phyloP scores from a whole-genome alignment of 2,113 vertebrate species.

The Ranitomeya imitator region DNA sequence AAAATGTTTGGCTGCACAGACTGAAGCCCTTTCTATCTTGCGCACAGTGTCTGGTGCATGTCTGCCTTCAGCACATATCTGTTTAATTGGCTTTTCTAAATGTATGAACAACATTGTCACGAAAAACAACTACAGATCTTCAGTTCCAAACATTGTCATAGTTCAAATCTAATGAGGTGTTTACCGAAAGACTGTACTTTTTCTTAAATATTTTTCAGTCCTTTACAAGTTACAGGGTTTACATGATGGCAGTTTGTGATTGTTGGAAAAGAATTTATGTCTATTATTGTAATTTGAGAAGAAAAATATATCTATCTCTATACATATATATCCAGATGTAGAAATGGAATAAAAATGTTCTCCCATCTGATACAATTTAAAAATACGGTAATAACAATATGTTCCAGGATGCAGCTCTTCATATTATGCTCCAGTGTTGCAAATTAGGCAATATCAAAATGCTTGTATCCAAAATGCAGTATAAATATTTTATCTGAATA shows the following conservation, averaged over 20 bases:
- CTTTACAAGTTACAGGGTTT: not conserved
- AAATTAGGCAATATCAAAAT: constrained; percentile 49
- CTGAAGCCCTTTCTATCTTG: constrained; percentile 5
- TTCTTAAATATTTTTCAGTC: not conserved
- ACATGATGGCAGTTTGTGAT: not conserved
- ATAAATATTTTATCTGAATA: constrained; percentile 50
- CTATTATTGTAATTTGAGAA: not conserved
- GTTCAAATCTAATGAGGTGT: constrained; percentile 18
- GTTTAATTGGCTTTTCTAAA: constrained; percentile 22
- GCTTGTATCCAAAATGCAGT: constrained; percentile 42
- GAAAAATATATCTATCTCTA: not conserved
- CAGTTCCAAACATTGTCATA: not conserved
- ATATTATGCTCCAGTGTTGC: constrained; percentile 21
- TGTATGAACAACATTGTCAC: not conserved
- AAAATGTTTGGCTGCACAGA: not conserved
- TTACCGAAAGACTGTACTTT: not conserved
- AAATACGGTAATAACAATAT: not conserved
- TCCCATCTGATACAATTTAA: not conserved
- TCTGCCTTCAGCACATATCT: constrained; percentile 11
- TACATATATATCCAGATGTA: not conserved
- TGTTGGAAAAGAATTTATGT: not conserved
- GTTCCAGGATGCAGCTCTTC: not conserved
- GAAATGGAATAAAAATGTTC: not conserved
- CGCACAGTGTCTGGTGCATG: not conserved
- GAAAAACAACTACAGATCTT: constrained; percentile 4